phyloP scores from a whole-genome alignment of 2,888 invertebrate species.

The Cantharis rustica region DNA sequence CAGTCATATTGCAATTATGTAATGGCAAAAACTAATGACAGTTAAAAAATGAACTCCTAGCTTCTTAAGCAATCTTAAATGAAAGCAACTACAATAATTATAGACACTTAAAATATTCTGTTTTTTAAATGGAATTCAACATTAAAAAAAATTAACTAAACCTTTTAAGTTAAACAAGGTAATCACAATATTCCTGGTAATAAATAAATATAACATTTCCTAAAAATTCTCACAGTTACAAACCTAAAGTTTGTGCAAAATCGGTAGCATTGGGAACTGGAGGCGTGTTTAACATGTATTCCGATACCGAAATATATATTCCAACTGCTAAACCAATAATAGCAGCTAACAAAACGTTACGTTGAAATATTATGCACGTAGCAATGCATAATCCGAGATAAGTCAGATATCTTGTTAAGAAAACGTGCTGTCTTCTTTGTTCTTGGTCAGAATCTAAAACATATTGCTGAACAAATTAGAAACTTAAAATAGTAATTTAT shows the following conservation, averaged over 20 bases:
- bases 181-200: background rate
- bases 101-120: background rate
- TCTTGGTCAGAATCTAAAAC: conserved; percentile 57
- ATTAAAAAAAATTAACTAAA: background rate
- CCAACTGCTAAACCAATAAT: conserved; percentile 80
- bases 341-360: conserved; percentile 76
- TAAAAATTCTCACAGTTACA: conserved; percentile 1
- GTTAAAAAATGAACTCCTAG: too few relatives aligned
- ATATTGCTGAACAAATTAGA: background rate
- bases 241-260: conserved; percentile 26
- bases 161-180: background rate
- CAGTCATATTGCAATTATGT: too few relatives aligned
- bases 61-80: background rate
- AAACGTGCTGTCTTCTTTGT: conserved; percentile 63
- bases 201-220: conserved; percentile 21
- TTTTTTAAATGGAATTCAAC: background rate
- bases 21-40: too few relatives aligned
- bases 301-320: conserved; percentile 82
- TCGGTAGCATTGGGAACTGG: conserved; percentile 44
- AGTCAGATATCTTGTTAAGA: conserved; percentile 75
- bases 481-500: conserved; percentile 44
- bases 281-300: conserved; percentile 67
- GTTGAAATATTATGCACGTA: conserved; percentile 84
- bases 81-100: background rate
- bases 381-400: conserved; percentile 85